A percentile compares a stretch with the other conserved stretches of the same genome.
Evolutionary conservation across 2,888 invertebrate genomes (phyloP).

Genomic region (Entomobrya multifasciata): DNA sequence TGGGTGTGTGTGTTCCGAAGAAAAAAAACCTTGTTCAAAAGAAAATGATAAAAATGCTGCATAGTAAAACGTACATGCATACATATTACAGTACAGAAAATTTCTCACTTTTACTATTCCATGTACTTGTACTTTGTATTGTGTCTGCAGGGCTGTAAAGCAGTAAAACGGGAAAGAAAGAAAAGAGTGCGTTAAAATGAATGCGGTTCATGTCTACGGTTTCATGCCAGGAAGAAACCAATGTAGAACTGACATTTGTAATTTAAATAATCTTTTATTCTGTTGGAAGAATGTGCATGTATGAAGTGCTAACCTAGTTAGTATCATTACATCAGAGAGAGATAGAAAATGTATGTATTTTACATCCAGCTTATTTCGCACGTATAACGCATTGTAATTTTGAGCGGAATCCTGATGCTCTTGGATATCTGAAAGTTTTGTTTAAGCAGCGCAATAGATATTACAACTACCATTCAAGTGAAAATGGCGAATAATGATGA

Average conservation of each 20-base stretch:
- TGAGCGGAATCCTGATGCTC: neutral
- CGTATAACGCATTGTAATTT: neutral
- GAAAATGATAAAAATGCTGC: neutral
- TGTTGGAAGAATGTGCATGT: conserved; percentile 9
- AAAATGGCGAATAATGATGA: too few relatives aligned
- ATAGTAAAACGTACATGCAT: neutral
- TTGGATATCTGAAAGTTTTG: too few relatives aligned
- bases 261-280: conserved; percentile 62
- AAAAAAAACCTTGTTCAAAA: neutral
- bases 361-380: neutral
- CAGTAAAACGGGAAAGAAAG: conserved; percentile 6
- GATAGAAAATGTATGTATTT: too few relatives aligned
- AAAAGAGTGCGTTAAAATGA: neutral
- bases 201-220: neutral
- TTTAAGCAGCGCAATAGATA: too few relatives aligned
- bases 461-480: too few relatives aligned
- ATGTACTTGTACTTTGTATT: neutral
- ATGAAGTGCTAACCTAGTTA: conserved; percentile 1
- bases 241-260: conserved; percentile 56
- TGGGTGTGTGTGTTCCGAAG: neutral
- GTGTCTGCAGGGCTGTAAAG: neutral
- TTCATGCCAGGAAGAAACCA: conserved; percentile 12
- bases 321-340: neutral
- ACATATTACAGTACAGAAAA: neutral
- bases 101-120: conserved; percentile 30